Base-by-base conservation (phyloP, 2,888 invertebrate species). In the Dryadula phaetusa region DNA sequence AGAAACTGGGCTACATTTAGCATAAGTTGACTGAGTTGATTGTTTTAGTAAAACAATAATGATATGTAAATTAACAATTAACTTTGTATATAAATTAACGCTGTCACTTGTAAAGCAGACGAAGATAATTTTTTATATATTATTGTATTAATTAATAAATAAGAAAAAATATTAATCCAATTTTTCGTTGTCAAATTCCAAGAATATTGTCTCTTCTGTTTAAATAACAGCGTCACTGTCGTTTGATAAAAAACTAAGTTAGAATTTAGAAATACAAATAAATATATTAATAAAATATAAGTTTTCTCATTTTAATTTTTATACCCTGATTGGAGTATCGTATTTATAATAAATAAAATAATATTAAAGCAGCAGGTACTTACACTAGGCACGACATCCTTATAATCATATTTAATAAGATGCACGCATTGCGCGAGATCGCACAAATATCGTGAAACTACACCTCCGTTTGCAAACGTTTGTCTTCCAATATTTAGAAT, bases 401-500 rank as follows among this genome's bases (percentile, higher is more conserved):
- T 95, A 83, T 95, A 97, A 61, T 94, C 89, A 79, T 95, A 96
- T 67, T 93, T 94, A 77, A 94, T 94, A 66, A 95, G 93, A 62
- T 94, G 94, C 78, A 93, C 93, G 61, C 95, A 94, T 80, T 96
- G 95, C 5, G 94, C 93, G 72, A 96, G 79, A 84, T 96, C 83
- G 84, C 95, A 93, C 76, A 96, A 91, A 78, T 93, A 86, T 67
- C 94, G 80, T 67, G 94, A 94, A 56, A 96, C 86, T 7, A 94
- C 90, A 53, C 94, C 94, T 76, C 94, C 87, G 78, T 94, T 86
- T 68, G 89, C 83, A 77, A 93, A 85, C 74, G 93, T 86, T 82
- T 94, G 84, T 72, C 94, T 84, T 66, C 94, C 93, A 78, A 91
- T 93, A 75, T 86, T 94, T 85, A 91, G 92, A 81, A 94, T 95